Percentiles rank a stretch among this genome's conserved stretches.
These are phyloP conservation scores for Heliconius nattereri DNA, from an alignment of 1,140 invertebrate species.

Conservation along the genomic window DNA sequence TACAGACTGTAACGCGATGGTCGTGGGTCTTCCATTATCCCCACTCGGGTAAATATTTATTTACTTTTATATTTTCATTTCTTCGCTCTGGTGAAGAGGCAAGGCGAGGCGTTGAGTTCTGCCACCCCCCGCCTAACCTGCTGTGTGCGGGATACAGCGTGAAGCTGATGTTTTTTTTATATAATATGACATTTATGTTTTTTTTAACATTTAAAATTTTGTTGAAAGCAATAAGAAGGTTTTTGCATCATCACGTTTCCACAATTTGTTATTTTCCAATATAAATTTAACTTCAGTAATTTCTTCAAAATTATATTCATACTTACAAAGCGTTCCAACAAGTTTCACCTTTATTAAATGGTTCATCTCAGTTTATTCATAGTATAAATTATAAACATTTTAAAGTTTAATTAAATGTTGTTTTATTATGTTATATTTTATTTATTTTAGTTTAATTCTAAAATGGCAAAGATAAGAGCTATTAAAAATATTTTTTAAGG, in stretches of 20 bases:
- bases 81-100: no score
- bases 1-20: not conserved
- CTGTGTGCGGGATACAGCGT: no score
- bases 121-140: no score
- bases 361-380: not conserved
- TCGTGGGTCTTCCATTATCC: no score
- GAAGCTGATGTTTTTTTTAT: no score
- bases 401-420: not conserved
- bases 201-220: not conserved
- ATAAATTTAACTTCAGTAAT: not conserved
- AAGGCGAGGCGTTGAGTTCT: no score
- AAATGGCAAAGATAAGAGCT: no score
- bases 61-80: no score
- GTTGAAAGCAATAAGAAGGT: not conserved
- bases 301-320: not conserved
- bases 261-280: conserved; percentile 7
- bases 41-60: no score
- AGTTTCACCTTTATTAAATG: not conserved
- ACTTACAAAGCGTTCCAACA: not conserved
- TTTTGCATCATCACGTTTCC: not conserved
- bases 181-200: no score
- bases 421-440: not conserved
- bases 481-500: no score
- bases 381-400: not conserved
- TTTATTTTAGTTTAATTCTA: no score